Evolutionary conservation across 2,113 vertebrate genomes (phyloP).

Genomic region (Rhea pennata): DNA sequence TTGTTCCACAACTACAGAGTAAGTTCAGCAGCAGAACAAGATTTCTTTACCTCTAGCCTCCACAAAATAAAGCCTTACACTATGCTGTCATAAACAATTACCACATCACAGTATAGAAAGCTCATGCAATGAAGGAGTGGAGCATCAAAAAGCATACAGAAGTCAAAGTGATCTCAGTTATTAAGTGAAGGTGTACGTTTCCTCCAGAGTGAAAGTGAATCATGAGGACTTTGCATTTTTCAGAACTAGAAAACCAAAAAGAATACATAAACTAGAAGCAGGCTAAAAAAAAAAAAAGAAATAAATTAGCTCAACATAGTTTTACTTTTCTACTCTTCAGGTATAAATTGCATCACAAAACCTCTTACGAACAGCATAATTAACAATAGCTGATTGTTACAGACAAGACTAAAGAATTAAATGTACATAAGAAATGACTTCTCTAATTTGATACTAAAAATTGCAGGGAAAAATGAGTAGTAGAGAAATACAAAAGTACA

Average conservation of each 20-base stretch:
- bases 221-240: not conserved
- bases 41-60: not conserved
- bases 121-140: not conserved
- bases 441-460: not conserved
- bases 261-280: not conserved
- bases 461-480: accelerated
- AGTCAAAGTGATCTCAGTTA: not conserved
- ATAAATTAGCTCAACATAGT: not conserved
- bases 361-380: accelerated
- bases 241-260: not conserved
- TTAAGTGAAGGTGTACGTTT: accelerated
- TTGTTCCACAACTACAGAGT: not conserved
- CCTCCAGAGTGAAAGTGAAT: not conserved
- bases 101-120: accelerated
- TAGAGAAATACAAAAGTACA: not conserved
- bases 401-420: not conserved
- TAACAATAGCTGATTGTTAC: not conserved
- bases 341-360: not conserved
- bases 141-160: not conserved
- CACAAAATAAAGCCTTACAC: not conserved
- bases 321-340: not conserved
- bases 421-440: not conserved
- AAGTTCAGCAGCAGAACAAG: not conserved
- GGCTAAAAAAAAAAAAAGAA: not conserved
- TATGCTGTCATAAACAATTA: not conserved